Percentiles rank a stretch among this genome's conserved stretches.
Conservation (phyloP, 2,797 vertebrate species). For the Gobio occitaniae region DNA sequence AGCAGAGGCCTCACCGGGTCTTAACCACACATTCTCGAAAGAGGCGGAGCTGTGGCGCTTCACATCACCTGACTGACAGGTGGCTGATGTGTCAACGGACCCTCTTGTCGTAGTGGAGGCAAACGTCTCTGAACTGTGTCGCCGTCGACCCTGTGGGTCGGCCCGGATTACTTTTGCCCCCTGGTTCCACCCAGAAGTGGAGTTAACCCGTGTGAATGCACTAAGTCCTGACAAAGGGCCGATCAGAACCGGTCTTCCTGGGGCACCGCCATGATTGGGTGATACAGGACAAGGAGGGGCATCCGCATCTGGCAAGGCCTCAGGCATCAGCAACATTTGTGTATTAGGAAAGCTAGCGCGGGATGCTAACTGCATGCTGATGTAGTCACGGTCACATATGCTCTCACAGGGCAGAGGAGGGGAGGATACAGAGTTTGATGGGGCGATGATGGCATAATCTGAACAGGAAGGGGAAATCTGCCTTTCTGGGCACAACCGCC, state of each 20-base stretch:
- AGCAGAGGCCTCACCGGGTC: conserved; percentile 69
- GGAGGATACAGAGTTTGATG: conserved; percentile 43
- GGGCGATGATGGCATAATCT: conserved; percentile 59
- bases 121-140: conserved; percentile 88
- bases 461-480: conserved; percentile 55
- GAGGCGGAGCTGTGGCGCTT: conserved; percentile 87
- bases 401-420: conserved; percentile 49
- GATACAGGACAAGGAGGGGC: conserved; percentile 62
- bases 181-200: conserved; percentile 78
- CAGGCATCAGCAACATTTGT: conserved; percentile 62
- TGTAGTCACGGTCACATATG: conserved; percentile 75
- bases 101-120: conserved; percentile 76
- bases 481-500: conserved; percentile 59
- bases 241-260: conserved; percentile 70
- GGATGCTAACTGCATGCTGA: conserved; percentile 77
- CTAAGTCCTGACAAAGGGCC: conserved; percentile 74
- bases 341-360: conserved; percentile 72
- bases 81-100: conserved; percentile 62
- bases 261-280: conserved; percentile 55
- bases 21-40: conserved; percentile 87
- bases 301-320: conserved; percentile 60
- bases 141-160: conserved; percentile 81
- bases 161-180: conserved; percentile 87
- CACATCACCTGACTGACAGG: conserved; percentile 71
- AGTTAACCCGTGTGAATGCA: conserved; percentile 82